Percentiles rank a stretch among this genome's conserved stretches.
phyloP scores from a whole-genome alignment of 1,140 invertebrate genomes.

The Anastrepha obliqua region DNA sequence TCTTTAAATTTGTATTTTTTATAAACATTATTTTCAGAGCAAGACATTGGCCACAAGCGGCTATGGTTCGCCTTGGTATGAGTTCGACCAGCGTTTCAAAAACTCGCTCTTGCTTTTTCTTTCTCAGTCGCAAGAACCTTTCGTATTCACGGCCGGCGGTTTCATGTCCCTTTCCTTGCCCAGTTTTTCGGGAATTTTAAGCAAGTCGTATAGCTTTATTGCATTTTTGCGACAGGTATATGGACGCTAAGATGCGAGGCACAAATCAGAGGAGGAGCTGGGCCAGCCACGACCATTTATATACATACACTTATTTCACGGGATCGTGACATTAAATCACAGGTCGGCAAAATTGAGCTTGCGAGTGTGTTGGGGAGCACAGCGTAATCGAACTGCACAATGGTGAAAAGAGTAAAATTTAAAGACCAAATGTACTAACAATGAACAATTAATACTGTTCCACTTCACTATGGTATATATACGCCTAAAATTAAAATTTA shows the following conservation, averaged over 20 bases:
- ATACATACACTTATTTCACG: no score
- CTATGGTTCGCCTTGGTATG: constrained; percentile 63
- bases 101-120: constrained; percentile 63
- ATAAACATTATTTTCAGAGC: constrained; percentile 60
- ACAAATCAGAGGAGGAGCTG: no score
- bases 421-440: no score
- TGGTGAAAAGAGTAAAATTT: no score
- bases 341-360: no score
- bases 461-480: no score
- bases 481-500: no score
- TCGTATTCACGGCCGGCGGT: constrained; percentile 68
- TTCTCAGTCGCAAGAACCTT: constrained; percentile 64
- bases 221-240: constrained; percentile 67
- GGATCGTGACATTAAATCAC: no score
- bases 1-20: constrained; percentile 38
- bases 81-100: constrained; percentile 60
- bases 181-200: constrained; percentile 65
- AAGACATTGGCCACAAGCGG: constrained; percentile 61
- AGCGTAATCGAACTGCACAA: no score
- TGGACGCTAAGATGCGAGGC: background rate
- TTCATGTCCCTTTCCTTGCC: constrained; percentile 65
- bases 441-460: no score
- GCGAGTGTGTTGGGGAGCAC: no score
- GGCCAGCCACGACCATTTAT: no score
- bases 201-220: constrained; percentile 67